These are phyloP conservation scores for Brachyhypopomus gauderio DNA, from an alignment of 2,113 vertebrate species.

Conservation along the genomic window DNA sequence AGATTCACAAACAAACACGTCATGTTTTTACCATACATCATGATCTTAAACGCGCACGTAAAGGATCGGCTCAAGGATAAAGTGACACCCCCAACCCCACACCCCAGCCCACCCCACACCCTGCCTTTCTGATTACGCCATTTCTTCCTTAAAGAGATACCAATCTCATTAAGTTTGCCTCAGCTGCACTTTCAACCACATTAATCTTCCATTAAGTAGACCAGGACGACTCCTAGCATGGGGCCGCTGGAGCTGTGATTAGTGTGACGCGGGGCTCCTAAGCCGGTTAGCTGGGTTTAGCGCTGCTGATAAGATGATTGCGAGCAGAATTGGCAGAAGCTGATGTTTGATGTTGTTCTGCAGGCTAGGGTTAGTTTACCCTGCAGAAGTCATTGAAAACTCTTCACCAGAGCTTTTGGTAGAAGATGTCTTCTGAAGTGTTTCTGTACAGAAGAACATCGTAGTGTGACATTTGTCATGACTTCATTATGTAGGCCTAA, in stretches of 20 bases:
- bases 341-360: background rate
- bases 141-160: conserved; percentile 51
- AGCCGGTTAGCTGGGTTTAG: conserved; percentile 49
- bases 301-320: conserved; percentile 41
- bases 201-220: conserved; percentile 48
- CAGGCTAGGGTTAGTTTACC: background rate
- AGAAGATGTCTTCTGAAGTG: no score
- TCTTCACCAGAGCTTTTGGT: background rate
- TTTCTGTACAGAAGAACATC: no score
- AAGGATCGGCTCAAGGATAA: background rate
- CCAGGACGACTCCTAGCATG: conserved; percentile 21
- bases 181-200: conserved; percentile 45
- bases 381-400: background rate
- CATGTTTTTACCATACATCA: no score
- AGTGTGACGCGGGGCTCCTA: conserved; percentile 53
- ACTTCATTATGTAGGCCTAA: no score
- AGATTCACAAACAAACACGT: background rate
- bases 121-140: conserved; percentile 23
- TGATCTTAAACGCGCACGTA: conserved; percentile 2
- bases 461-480: no score
- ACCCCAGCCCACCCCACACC: background rate
- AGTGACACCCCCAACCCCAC: background rate
- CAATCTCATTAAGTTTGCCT: conserved; percentile 49
- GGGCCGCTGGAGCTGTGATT: conserved; percentile 50
- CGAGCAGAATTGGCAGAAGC: conserved; percentile 33